Percentiles rank a stretch among this genome's conserved stretches.
phyloP scores from a whole-genome alignment of 2,888 invertebrate genomes.

The Pseudococcus viburni region DNA sequence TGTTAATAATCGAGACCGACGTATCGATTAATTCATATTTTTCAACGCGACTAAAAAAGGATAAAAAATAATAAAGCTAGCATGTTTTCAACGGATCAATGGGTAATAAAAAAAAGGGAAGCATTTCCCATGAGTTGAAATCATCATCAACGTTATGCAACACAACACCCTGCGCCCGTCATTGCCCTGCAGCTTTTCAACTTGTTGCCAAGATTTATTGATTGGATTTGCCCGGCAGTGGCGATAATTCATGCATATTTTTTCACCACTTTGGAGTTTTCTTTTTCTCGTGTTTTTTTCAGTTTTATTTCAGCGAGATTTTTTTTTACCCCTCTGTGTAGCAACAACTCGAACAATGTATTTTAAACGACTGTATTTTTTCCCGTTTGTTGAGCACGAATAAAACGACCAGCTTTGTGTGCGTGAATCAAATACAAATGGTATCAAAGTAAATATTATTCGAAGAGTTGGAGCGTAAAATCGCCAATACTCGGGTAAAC shows the following conservation, averaged over 20 bases:
- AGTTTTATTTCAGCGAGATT: neutral
- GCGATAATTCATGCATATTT: slow-evolving; percentile 49
- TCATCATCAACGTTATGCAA: slow-evolving; percentile 31
- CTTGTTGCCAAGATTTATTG: slow-evolving; percentile 52
- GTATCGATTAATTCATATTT: neutral
- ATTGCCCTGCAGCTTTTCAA: slow-evolving; percentile 45
- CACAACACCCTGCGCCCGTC: neutral
- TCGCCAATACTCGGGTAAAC: slow-evolving; percentile 9
- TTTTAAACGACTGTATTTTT: slow-evolving; percentile 34
- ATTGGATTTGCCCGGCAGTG: slow-evolving; percentile 37
- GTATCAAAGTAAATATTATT: slow-evolving; percentile 43
- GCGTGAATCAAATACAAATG: slow-evolving; percentile 3
- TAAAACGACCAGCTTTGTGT: neutral
- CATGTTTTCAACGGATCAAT: slow-evolving; percentile 39
- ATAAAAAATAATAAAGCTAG: neutral
- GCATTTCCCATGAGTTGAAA: slow-evolving; percentile 35
- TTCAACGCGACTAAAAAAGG: neutral
- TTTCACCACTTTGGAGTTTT: neutral
- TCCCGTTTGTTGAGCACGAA: neutral
- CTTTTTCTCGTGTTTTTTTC: neutral
- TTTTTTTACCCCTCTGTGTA: neutral
- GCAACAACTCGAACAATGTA: slow-evolving; percentile 15
- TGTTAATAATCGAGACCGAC: neutral
- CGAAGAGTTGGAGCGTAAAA: slow-evolving; percentile 22
- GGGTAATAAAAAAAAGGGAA: neutral